A percentile compares a stretch with the other conserved stretches of the same genome.
These are phyloP conservation scores for Poecilia picta DNA, from an alignment of 2,797 vertebrate genomes.

Conservation along the genomic window DNA sequence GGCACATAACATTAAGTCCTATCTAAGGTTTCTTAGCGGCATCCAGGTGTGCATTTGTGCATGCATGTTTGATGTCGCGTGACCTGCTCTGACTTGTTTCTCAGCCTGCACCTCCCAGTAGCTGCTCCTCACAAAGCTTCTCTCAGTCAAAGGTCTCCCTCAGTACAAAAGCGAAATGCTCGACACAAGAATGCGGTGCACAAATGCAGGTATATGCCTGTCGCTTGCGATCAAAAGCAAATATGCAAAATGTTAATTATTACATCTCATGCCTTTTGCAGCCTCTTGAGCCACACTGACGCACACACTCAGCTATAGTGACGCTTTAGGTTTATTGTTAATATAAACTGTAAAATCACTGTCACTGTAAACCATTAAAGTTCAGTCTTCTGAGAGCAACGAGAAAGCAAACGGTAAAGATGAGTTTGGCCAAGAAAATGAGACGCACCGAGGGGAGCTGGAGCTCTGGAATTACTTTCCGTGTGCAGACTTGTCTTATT, in stretches of 20 bases:
- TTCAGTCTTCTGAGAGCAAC: constrained; percentile 52
- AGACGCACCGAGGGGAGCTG: constrained; percentile 48
- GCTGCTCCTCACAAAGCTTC: constrained; percentile 63
- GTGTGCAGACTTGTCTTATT: constrained; percentile 71
- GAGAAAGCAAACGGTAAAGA: constrained; percentile 64
- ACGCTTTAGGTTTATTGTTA: constrained; percentile 48
- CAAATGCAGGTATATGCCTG: constrained; percentile 6
- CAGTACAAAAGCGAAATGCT: constrained; percentile 65
- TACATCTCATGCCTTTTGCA: background rate
- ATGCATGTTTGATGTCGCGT: constrained; percentile 47
- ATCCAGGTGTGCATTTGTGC: constrained; percentile 27
- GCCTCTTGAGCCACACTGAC: background rate
- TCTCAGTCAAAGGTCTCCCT: constrained; percentile 70
- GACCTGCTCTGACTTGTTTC: constrained; percentile 78
- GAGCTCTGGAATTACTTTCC: constrained; percentile 71
- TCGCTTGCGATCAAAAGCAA: constrained; percentile 33
- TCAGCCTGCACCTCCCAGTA: constrained; percentile 63
- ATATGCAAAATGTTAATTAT: background rate
- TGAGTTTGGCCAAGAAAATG: constrained; percentile 67
- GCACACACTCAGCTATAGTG: constrained; percentile 16
- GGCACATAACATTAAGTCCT: constrained; percentile 17
- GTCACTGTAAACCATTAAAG: constrained; percentile 72
- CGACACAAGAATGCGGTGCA: constrained; percentile 66
- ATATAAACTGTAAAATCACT: constrained; percentile 59
- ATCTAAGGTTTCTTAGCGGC: constrained; percentile 23